Evolutionary conservation across 92 coral and sea anemone species (phyloP).

Genomic region (Paramuricea clavata): DNA sequence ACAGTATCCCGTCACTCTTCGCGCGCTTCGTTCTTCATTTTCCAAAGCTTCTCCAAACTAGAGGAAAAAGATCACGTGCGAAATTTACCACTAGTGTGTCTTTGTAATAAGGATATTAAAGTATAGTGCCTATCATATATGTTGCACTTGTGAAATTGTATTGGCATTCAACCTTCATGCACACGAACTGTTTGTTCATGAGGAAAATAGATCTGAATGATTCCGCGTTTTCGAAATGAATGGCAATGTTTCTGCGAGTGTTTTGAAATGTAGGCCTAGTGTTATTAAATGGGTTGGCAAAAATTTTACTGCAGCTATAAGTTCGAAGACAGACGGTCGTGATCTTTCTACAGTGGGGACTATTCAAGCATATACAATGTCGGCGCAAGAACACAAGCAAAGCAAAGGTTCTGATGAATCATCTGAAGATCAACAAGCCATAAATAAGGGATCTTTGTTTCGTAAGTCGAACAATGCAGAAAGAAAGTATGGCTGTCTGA

Average conservation of each 20-base stretch:
- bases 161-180: too few species aligned
- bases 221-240: background rate
- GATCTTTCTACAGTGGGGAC: background rate
- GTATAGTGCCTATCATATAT: too few species aligned
- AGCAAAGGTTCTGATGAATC: background rate
- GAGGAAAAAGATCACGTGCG: too few species aligned
- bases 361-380: background rate
- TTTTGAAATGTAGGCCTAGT: slow-evolving; percentile 31
- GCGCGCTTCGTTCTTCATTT: too few species aligned
- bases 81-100: too few species aligned
- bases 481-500: slow-evolving; percentile 79
- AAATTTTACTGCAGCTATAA: background rate
- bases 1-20: too few species aligned
- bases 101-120: too few species aligned
- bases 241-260: background rate
- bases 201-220: too few species aligned
- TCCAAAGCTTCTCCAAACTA: too few species aligned
- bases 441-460: background rate
- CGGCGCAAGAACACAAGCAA: background rate
- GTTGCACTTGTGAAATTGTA: too few species aligned
- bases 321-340: background rate
- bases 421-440: background rate
- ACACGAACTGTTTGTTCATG: too few species aligned
- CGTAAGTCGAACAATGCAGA: slow-evolving; percentile 34
- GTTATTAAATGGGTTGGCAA: slow-evolving; percentile 31